These are phyloP conservation scores for Strigamia maritima DNA, from an alignment of 2,888 invertebrate genomes.

Conservation along the genomic window DNA sequence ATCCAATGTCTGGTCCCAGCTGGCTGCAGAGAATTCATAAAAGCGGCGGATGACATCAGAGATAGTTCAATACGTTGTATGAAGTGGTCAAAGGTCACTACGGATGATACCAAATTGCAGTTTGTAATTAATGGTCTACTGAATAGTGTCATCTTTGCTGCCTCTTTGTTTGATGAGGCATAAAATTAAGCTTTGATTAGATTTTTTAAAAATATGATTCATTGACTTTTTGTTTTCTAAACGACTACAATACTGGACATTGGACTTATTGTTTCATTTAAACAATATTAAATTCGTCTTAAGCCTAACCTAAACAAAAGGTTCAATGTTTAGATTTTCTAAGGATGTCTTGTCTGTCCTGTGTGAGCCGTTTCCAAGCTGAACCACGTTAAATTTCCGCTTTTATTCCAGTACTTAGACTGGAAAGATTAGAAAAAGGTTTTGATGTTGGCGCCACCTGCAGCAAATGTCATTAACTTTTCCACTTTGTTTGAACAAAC, in stretches of 20 bases:
- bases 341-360: background rate
- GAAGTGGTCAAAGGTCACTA: constrained; percentile 2
- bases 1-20: constrained; percentile 34
- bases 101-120: constrained; percentile 8
- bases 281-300: no score
- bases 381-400: background rate
- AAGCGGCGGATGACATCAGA: constrained; percentile 28
- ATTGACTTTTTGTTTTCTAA: no score
- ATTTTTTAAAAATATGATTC: background rate
- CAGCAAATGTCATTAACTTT: constrained; percentile 28
- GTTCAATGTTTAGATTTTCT: no score
- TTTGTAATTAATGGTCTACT: constrained; percentile 4
- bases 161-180: background rate
- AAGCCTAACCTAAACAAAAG: no score
- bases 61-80: constrained; percentile 21
- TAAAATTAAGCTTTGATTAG: constrained; percentile 7
- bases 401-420: background rate
- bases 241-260: no score
- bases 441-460: constrained; percentile 31
- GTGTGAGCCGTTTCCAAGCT: background rate
- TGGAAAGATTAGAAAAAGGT: background rate
- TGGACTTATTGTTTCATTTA: no score
- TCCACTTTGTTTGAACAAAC: constrained; percentile 22
- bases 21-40: constrained; percentile 20
- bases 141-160: constrained; percentile 13